phyloP scores from a whole-genome alignment of 2,888 invertebrate species.

The Caprella mutica region DNA sequence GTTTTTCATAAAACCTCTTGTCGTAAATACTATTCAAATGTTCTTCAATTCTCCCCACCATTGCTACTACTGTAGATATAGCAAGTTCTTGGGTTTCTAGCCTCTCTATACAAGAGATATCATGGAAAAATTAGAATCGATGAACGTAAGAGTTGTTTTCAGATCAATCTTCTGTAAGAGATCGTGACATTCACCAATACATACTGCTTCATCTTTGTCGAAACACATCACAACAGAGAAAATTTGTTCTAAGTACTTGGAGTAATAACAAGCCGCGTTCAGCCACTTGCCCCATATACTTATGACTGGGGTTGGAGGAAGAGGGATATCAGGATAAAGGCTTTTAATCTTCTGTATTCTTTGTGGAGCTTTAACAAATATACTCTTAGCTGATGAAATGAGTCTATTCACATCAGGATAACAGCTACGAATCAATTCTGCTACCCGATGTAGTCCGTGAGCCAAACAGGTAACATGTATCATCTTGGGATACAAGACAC shows the following conservation, averaged over 20 bases:
- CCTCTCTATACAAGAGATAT: no score
- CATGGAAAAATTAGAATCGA: no score
- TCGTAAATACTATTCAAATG: no score
- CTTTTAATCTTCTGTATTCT: background rate
- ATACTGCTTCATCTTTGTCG: background rate
- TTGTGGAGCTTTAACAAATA: background rate
- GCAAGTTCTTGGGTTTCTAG: no score
- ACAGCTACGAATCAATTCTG: slow-evolving; percentile 1
- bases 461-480: slow-evolving; percentile 14
- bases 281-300: background rate
- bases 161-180: no score
- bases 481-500: slow-evolving; percentile 7
- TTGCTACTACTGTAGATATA: no score
- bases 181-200: background rate
- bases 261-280: background rate
- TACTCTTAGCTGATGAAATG: background rate
- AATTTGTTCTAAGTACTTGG: background rate
- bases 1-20: no score
- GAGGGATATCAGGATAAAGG: background rate
- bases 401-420: background rate
- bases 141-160: no score
- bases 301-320: background rate
- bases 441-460: slow-evolving; percentile 8
- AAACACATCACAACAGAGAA: background rate
- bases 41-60: no score